Evolutionary conservation across 2,888 invertebrate genomes (phyloP), one percentile per base, ranked within the genome.

Genomic region (Apamea epomidion): DNA sequence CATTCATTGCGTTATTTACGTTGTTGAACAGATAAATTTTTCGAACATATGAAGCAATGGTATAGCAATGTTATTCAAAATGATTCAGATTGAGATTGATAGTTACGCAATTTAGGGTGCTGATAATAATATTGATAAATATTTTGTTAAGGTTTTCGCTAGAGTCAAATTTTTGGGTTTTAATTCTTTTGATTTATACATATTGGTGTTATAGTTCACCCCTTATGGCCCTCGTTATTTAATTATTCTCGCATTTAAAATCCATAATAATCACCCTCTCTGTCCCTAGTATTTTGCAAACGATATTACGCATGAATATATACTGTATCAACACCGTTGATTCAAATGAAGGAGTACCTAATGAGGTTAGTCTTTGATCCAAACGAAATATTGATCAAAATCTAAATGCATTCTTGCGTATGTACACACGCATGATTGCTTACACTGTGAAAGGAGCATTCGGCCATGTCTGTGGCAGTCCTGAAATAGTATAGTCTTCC

Each of bases 401-500:
- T 29, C 68, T 48, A 58, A 70, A 65, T 81, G 76, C 76, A 76
- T 42, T 70, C 58, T 58, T 64, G 76, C 69, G 45, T n/a, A n/a
- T n/a, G n/a, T n/a, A 48, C 42, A 5, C 45, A 51, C 78, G 51
- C 42, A 76, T 64, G 76, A 5, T 76, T 60, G 82, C 58, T 65
- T 67, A 60, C 32, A 71, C 37, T 67, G 32, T 51, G 14, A 37
- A 82, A 71, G 64, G 37, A 83, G 54, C 48, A 48, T 83, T 54
- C 62, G 60, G 45, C 67, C 29, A 45, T 65, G 64, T 82, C 70
- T 42, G 3, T 76, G 64, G 76, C 18, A 45, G 25, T 74, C 70
- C 70, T 62, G 25, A 79, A 84, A 83, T 74, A 83, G 84, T 65
- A 62, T 60, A 67, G 32, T 64, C 72, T 75, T 51, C 21, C 84